These are phyloP conservation scores for Noctua fimbriata DNA, from an alignment of 2,888 invertebrate species.

Conservation along the genomic window DNA sequence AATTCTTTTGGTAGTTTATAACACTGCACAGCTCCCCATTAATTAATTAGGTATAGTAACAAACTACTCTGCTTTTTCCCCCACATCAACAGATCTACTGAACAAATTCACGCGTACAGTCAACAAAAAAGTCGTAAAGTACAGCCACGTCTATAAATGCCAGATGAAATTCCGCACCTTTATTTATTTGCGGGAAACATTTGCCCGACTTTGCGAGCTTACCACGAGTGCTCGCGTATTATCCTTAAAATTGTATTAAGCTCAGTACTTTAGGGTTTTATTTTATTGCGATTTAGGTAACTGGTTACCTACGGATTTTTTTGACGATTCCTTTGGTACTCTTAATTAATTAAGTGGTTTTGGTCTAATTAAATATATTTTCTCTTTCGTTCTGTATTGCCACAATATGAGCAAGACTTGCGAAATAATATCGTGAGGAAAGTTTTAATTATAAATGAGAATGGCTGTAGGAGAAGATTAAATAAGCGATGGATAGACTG, in stretches of 20 bases:
- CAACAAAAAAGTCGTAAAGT: constrained; percentile 66
- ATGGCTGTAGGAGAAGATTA: background rate
- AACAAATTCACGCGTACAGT: constrained; percentile 48
- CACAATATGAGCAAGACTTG: background rate
- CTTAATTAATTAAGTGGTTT: background rate
- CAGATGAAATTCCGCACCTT: constrained; percentile 69
- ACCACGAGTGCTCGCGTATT: constrained; percentile 60
- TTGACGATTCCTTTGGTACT: background rate
- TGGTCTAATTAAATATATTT: background rate
- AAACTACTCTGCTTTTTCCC: background rate
- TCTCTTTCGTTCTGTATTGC: background rate
- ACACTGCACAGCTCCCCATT: background rate
- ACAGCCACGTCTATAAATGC: constrained; percentile 67
- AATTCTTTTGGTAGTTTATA: background rate
- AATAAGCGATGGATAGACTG: background rate
- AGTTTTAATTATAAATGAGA: background rate
- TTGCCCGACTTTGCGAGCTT: constrained; percentile 61
- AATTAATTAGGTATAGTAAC: background rate
- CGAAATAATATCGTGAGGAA: background rate
- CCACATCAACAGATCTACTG: constrained; percentile 17
- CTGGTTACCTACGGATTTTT: constrained; percentile 20
- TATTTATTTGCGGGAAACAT: constrained; percentile 68
- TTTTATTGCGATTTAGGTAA: constrained; percentile 54
- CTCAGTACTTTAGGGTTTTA: constrained; percentile 53
- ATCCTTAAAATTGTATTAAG: constrained; percentile 66